Base-by-base conservation (phyloP, 2,113 vertebrate species). In the Acanthisitta chloris region DNA sequence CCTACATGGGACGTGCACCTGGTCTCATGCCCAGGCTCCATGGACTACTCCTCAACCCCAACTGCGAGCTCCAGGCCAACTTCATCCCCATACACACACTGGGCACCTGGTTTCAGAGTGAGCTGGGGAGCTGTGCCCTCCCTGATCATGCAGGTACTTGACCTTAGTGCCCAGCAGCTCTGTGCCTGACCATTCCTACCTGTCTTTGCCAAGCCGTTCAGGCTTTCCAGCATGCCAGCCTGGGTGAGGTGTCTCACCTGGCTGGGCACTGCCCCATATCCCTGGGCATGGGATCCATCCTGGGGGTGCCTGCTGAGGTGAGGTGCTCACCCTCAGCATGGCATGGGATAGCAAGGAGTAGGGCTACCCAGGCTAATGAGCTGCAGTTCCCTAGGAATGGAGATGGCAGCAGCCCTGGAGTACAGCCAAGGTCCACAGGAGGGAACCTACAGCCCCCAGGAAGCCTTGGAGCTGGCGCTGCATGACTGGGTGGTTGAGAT, bases 11-110 rank as follows among this genome's bases (percentile, higher is more conserved):
- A 16, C 97, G 98, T 14, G 98, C 98, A 43, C 96, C 98, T 1
- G 96, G 97, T 81, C 97, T 99, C 36, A 85, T 94, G 81, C 38
- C 89, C 61, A 97, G 94, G 79, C 97, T 99, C 48, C 92, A 89
- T 4, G 99, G 99, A 12, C 96, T 99, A 81, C 97, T 99, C 42
- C 98, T 99, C 86, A 99, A 99, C 95, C 98, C 99, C 36, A 99
- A 99, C 96, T 99, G 98, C 9, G 99, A 99, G 94, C 98, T 99
- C 87, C 98, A 99, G 97, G 99, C 99, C 96, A 99, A 99, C 92
- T 99, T 98, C 94, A 97, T 99, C 91, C 98, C 99, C 31, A 94
- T 99, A 29, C 99, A 99, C 73, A 98, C 98, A 0, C 92, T 99
- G 90, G 98, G 98, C 71, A 97, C 88, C 80, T 99, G 98, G 98